Evolutionary conservation across 1,140 invertebrate genomes (phyloP), one percentile per base, ranked within the genome.

Genomic region (Brachionus koreanus): DNA sequence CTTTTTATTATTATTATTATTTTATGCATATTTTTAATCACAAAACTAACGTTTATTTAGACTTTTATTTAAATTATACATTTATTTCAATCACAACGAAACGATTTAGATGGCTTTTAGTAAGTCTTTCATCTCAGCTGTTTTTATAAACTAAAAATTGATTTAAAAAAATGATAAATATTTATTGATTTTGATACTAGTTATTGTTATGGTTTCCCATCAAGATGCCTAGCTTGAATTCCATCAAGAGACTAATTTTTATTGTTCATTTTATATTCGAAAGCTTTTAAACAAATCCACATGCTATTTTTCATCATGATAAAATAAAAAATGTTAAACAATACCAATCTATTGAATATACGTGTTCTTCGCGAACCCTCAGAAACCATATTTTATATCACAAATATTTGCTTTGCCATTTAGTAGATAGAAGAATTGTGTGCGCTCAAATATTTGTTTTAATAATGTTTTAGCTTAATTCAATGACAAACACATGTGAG

Each of bases 141-240:
- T 65, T 65, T 63, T 65, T 37, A 25, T 65, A 23, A 57, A 23
- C 49, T 23, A 57, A 57, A 23, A 57, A 57, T 25, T 16, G 49
- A 57, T 57, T 19, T 5, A 65, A 65, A 65, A 65, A 65, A 65
- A 5, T 37, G 33, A 65, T 65, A 65, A 65, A 65, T 65, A 65
- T 65, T 65, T 65, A 65, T 65, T 33, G 63, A 33, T 33, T 65
- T 33, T n/a, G n/a, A 57, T 16, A 65, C 33, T 65, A 5, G 63
- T 33, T 33, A 33, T 65, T 65, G 63, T 37, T 65, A 65, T 33
- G 63, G 63, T 65, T 65, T 65, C 63, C 63, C 63, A 12, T 65
- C 63, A 65, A 65, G 63, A 65, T 65, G 63, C 25, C 63, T 65
- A 13, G 63, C 63, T 65, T 65, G 33, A 65, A 65, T 37, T 33